A percentile compares a stretch with the other conserved stretches of the same genome.
phyloP scores from a whole-genome alignment of 2,113 vertebrate genomes.

The Pseudopodoces humilis region DNA sequence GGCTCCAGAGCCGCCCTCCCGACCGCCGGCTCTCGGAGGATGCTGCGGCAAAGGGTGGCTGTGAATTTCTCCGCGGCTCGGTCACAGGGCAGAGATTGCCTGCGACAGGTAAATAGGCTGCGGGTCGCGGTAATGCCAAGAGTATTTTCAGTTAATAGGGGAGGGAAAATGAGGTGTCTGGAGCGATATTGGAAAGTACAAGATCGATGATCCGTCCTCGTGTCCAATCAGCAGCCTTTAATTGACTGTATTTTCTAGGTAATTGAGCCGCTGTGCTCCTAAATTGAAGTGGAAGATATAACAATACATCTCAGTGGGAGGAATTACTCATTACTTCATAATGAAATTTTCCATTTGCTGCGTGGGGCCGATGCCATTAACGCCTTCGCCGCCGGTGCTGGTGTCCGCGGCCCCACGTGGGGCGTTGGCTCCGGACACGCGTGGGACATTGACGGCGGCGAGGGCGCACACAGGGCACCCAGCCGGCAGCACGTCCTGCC shows the following conservation, averaged over 20 bases:
- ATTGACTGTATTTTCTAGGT: slow-evolving; percentile 91
- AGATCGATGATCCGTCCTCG: slow-evolving; percentile 90
- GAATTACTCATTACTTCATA: slow-evolving; percentile 82
- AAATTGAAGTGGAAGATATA: slow-evolving; percentile 85
- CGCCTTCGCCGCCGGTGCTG: not conserved
- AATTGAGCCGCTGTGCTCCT: slow-evolving; percentile 83
- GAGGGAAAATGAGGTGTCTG: slow-evolving; percentile 90
- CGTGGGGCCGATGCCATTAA: slow-evolving; percentile 36
- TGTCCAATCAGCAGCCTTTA: slow-evolving; percentile 91
- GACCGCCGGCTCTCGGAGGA: not conserved
- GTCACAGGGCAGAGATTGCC: slow-evolving; percentile 80
- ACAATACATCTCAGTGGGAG: slow-evolving; percentile 81
- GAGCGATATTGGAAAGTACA: slow-evolving; percentile 88
- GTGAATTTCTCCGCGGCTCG: slow-evolving; percentile 60
- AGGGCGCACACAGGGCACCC: not conserved
- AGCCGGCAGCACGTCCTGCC: not conserved
- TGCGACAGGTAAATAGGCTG: slow-evolving; percentile 92
- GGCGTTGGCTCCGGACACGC: not conserved
- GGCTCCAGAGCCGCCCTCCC: not conserved
- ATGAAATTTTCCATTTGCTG: slow-evolving; percentile 81
- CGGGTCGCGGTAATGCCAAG: slow-evolving; percentile 80
- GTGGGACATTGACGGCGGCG: not conserved
- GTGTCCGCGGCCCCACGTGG: not conserved
- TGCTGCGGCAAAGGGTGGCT: not conserved
- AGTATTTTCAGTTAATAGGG: slow-evolving; percentile 93